Percentiles rank a stretch among this genome's conserved stretches.
Evolutionary conservation across 2,113 vertebrate species (phyloP).

Genomic region (Caretta caretta): DNA sequence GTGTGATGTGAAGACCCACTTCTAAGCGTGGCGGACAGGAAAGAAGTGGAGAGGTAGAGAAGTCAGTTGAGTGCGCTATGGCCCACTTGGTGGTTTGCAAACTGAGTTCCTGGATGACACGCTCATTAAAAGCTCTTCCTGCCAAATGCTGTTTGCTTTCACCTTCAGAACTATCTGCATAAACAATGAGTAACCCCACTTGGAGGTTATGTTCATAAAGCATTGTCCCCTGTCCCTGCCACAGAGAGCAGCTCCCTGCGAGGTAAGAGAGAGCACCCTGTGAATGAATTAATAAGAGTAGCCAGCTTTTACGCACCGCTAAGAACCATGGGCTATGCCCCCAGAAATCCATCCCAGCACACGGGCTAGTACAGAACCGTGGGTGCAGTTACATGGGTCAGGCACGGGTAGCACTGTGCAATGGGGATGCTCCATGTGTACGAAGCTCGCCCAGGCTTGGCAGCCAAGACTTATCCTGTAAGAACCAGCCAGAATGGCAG

Average conservation of each 20-base stretch:
- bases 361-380: accelerated
- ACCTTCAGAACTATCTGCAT: background rate
- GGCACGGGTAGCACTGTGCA: background rate
- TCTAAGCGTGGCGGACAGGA: background rate
- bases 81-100: constrained; percentile 43
- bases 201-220: background rate
- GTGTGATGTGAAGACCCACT: background rate
- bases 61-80: constrained; percentile 14
- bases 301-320: accelerated
- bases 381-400: accelerated
- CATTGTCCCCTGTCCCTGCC: constrained; percentile 26
- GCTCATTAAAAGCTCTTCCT: constrained; percentile 51
- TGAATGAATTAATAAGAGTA: accelerated
- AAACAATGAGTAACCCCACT: constrained; percentile 22
- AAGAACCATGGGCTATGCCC: background rate
- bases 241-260: constrained; percentile 30
- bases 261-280: background rate
- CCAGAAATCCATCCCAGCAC: background rate
- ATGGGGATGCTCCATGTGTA: background rate
- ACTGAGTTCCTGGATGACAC: constrained; percentile 62
- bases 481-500: background rate
- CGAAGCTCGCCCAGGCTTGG: background rate
- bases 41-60: too few relatives aligned
- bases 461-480: background rate
- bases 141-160: constrained; percentile 54